Percentiles rank a stretch among this genome's conserved stretches.
These are phyloP conservation scores for Phrynosoma blainvillii DNA, from an alignment of 2,113 vertebrate species.

Conservation along the genomic window DNA sequence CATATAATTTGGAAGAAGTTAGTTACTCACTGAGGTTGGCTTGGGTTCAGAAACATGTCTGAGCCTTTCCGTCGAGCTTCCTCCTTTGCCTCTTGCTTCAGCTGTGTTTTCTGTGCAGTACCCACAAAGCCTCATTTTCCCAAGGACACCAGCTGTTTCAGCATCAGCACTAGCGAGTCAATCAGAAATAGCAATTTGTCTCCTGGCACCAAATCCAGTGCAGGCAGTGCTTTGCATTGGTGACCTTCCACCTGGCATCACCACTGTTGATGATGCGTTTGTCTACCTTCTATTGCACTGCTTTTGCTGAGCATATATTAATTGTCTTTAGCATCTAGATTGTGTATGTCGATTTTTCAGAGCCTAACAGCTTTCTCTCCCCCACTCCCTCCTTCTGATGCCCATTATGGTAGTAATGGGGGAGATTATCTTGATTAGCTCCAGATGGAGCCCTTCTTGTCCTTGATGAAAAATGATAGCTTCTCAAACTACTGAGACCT, in stretches of 20 bases:
- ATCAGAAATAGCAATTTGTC: conserved; percentile 27
- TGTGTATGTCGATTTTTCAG: conserved; percentile 19
- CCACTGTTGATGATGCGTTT: conserved; percentile 15
- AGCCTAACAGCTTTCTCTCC: neutral
- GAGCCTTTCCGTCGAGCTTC: neutral
- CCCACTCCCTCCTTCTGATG: neutral
- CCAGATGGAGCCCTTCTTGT: conserved; percentile 32
- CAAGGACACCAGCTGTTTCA: conserved; percentile 39
- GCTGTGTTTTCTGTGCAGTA: neutral
- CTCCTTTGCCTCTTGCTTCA: neutral
- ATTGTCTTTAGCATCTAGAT: conserved; percentile 15
- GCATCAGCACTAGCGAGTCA: conserved; percentile 4
- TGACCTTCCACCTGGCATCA: conserved; percentile 26
- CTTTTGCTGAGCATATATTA: conserved; percentile 6
- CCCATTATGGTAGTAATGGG: conserved; percentile 20
- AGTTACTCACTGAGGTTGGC: neutral
- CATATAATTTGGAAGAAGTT: neutral
- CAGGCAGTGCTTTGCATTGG: neutral
- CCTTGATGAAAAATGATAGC: conserved; percentile 33
- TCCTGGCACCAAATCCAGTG: conserved; percentile 13
- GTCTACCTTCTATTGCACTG: neutral
- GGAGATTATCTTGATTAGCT: conserved; percentile 33
- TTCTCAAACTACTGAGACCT: conserved; percentile 4
- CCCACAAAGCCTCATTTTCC: neutral
- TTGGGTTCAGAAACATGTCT: neutral